Percentiles rank a stretch among this genome's conserved stretches.
phyloP scores from a whole-genome alignment of 2,888 invertebrate species.

The Zygaena filipendulae region DNA sequence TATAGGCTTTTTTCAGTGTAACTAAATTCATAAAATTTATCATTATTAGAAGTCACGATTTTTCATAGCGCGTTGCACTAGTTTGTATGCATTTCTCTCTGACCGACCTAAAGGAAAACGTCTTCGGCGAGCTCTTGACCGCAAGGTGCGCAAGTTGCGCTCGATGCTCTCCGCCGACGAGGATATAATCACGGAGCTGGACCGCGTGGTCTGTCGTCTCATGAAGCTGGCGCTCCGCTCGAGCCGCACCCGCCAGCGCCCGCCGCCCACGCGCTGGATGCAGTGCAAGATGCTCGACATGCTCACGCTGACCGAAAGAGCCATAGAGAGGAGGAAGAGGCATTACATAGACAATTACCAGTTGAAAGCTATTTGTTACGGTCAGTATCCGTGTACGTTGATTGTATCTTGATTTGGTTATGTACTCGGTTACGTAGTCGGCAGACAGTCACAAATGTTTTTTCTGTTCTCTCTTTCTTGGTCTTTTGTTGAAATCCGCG shows the following conservation, averaged over 20 bases:
- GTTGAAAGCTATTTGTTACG: conserved; percentile 27
- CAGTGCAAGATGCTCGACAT: conserved; percentile 48
- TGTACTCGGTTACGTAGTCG: no score
- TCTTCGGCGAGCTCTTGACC: conserved; percentile 40
- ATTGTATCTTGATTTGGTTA: no score
- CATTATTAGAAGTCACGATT: no score
- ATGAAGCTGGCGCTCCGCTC: conserved; percentile 42
- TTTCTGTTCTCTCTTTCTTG: no score
- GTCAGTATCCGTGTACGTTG: no score
- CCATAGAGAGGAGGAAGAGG: conserved; percentile 36
- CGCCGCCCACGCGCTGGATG: conserved; percentile 43
- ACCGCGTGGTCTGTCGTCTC: conserved; percentile 42
- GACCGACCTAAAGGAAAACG: no score
- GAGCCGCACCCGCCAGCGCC: conserved; percentile 24
- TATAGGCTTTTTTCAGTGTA: no score
- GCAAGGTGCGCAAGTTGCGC: conserved; percentile 40
- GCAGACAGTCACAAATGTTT: no score
- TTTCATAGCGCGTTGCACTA: no score
- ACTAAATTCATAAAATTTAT: no score
- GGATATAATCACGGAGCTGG: conserved; percentile 42
- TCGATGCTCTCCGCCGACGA: conserved; percentile 38
- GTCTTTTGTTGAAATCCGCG: no score
- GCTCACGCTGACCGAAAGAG: conserved; percentile 45
- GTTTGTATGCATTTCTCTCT: no score
- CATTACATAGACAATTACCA: conserved; percentile 27